Base-by-base conservation (phyloP, 1,140 invertebrate genomes). In the Drosophila sturtevanti region DNA sequence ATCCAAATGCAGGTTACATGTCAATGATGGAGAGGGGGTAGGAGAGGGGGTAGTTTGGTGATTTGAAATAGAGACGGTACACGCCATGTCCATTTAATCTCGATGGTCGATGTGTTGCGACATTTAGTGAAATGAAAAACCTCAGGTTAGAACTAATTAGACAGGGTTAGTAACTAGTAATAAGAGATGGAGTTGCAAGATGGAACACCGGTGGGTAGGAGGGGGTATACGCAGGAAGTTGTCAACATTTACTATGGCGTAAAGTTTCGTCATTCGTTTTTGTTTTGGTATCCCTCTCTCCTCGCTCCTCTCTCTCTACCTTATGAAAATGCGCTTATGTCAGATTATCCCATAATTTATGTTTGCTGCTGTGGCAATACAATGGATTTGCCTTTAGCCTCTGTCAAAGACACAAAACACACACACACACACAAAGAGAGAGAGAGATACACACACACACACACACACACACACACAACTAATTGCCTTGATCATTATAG, bases 261-360 rank as follows among this genome's bases (percentile, higher is more conserved):
- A 31, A 48, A 48, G 41, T 48, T 48, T 48, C 41, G 51, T 68
- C 48, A 70, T 11, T 68, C 34, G 22, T 22, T 71, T n/a, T n/a
- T n/a, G 27, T 51, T 14, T 38, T 14, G 24, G 37, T 27, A 10
- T 65, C 55, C 59, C 52, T 72, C 64, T 58, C 56, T 51, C 63
- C 1, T 59, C 21, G 58, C 9, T 21, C 63, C 62, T 31, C 27
- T 62, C 79, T 80, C 84, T 84, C 84, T n/a, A n/a, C n/a, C n/a
- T n/a, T n/a, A 84, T 89, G 82, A 80, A 82, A 87, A 87, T 87
- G 78, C 84, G 84, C 84, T 87, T 87, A 89, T 89, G 84, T 87
- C 84, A 77, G 84, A 89, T 87, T 87, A 87, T 87, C 84, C 84
- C 67, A 78, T 87, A 87, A 87, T 87, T 87, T 87, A 87, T 87